Evolutionary conservation across 2,888 invertebrate genomes (phyloP).

Genomic region (Acleris sparsana): DNA sequence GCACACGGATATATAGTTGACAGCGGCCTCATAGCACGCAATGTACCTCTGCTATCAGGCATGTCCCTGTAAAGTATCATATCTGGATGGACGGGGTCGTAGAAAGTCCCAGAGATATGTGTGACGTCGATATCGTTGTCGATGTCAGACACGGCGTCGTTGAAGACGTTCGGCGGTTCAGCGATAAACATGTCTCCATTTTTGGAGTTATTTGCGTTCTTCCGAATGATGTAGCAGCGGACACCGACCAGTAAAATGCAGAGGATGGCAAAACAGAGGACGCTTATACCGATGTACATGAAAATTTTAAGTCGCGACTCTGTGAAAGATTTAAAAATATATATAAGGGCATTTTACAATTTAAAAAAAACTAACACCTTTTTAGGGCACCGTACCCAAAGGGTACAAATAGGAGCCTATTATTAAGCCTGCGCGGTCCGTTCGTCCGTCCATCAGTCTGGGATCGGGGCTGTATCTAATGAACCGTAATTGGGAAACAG

Average conservation of each 20-base stretch:
- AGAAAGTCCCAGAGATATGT: constrained; percentile 77
- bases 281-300: constrained; percentile 56
- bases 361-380: too few relatives aligned
- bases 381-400: too few relatives aligned
- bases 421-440: too few relatives aligned
- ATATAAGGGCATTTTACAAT: neutral
- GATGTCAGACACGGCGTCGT: constrained; percentile 70
- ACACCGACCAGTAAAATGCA: constrained; percentile 51
- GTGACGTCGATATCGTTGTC: constrained; percentile 75
- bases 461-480: too few relatives aligned
- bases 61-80: constrained; percentile 75
- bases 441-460: too few relatives aligned
- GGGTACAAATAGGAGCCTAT: too few relatives aligned
- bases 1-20: constrained; percentile 74
- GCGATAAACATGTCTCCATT: constrained; percentile 76
- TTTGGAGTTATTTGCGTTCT: constrained; percentile 60
- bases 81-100: constrained; percentile 75
- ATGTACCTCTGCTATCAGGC: constrained; percentile 64
- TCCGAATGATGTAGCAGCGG: constrained; percentile 58
- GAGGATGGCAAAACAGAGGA: constrained; percentile 52
- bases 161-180: constrained; percentile 75
- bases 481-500: too few relatives aligned
- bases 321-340: constrained; percentile 46
- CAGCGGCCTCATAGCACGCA: constrained; percentile 74
- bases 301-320: constrained; percentile 44